Base-by-base conservation (phyloP, 2,113 vertebrate species). In the Panthera leo region DNA sequence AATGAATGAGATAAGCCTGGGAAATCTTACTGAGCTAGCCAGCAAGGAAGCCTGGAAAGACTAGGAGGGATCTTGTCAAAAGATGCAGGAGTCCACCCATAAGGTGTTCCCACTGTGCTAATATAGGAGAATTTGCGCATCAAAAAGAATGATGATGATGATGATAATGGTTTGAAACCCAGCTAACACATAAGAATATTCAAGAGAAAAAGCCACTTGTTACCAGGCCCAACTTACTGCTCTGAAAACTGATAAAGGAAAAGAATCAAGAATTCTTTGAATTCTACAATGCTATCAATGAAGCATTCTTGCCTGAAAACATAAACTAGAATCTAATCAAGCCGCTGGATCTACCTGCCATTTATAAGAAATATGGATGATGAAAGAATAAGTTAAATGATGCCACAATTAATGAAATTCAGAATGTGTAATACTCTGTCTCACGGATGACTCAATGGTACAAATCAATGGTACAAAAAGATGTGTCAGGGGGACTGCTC, bases 231-330 rank as follows among this genome's bases (percentile, higher is more conserved):
- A 80, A 19, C 5, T 73, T 63, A 94, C 1, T 92, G 29, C 11
- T 88, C 25, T 93, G 71, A 94, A 96, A 93, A 94, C 25, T 53
- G 61, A 34, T 55, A 79, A 88, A 65, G 11, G 34, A 42, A 95
- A 91, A 79, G 27, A 82, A 79, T 92, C 3, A 94, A 78, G 7
- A 75, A 85, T 82, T 45, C 91, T 15, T 78, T 78, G 25, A 78
- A 78, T 78, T 78, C 75, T 78, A 13, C 42, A 48, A 3, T n/a
- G 1, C n/a, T 42, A 67, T n/a, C 25, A 42, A 16, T 16, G 16
- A 94, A 89, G n/a, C 1, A 86, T 67, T 87, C 79, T 86, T 92
- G 25, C 23, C 39, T 86, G 61, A 83, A 94, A 85, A 31, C 2
- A 16, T 55, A 8, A 84, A 65, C 19, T 67, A 68, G 23, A 82